Conservation (phyloP, 2,113 vertebrate genomes). For the Rallus limicola region DNA sequence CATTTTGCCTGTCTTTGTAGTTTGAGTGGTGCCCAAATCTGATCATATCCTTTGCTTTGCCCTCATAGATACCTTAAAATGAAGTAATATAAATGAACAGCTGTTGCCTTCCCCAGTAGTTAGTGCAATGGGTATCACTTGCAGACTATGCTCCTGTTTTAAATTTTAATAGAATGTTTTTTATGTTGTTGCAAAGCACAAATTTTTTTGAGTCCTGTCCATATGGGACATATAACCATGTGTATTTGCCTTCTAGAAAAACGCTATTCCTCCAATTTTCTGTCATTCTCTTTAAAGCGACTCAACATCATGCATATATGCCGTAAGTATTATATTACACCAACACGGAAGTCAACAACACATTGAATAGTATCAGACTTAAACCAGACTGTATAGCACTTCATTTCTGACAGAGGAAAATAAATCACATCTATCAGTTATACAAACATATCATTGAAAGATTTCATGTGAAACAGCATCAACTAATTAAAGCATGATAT, state of each 20-base stretch:
- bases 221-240: background rate
- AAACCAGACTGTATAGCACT: background rate
- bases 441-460: background rate
- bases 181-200: background rate
- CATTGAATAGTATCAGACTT: background rate
- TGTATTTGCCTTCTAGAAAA: background rate
- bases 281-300: background rate
- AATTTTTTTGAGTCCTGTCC: background rate
- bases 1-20: background rate
- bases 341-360: background rate
- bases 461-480: background rate
- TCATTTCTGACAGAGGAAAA: background rate
- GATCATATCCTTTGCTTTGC: background rate
- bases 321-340: background rate
- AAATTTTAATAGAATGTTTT: background rate
- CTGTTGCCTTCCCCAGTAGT: background rate
- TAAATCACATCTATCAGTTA: background rate
- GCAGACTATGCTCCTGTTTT: background rate
- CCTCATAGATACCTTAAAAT: background rate
- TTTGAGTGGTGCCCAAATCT: background rate
- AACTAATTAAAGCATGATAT: background rate
- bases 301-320: background rate
- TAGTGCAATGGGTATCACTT: background rate
- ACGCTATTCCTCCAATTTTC: background rate
- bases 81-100: background rate